Percentiles rank a stretch among this genome's conserved stretches.
These are phyloP conservation scores for Bovichtus variegatus DNA, from an alignment of 2,797 vertebrate genomes.

Conservation along the genomic window DNA sequence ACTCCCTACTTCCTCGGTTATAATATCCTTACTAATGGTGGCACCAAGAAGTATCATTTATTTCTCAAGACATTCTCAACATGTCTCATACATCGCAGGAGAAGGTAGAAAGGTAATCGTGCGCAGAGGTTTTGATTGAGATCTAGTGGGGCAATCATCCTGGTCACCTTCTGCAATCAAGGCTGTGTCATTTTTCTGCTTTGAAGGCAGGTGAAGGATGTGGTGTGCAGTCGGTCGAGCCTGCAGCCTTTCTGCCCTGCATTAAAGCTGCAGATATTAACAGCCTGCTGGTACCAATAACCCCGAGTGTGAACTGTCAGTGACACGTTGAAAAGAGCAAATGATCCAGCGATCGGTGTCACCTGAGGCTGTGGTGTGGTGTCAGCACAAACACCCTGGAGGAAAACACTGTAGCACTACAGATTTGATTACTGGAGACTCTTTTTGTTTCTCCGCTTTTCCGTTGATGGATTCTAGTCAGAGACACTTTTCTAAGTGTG, in stretches of 20 bases:
- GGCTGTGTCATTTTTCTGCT: conserved; percentile 62
- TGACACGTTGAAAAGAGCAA: conserved; percentile 62
- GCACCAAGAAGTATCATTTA: conserved; percentile 47
- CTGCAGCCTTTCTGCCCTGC: conserved; percentile 54
- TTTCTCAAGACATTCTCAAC: conserved; percentile 57
- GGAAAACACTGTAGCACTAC: conserved; percentile 28
- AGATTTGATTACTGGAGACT: conserved; percentile 32
- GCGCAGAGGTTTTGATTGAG: conserved; percentile 65
- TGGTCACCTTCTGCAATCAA: conserved; percentile 61
- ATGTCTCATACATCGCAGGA: conserved; percentile 56
- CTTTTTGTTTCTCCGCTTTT: conserved; percentile 21
- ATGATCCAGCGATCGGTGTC: conserved; percentile 59
- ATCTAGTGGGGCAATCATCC: conserved; percentile 66
- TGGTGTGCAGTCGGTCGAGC: conserved; percentile 53
- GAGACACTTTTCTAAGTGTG: conserved; percentile 49
- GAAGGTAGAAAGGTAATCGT: conserved; percentile 63
- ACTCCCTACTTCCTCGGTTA: conserved; percentile 36
- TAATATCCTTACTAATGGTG: conserved; percentile 55
- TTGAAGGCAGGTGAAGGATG: conserved; percentile 56
- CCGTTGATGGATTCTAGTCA: conserved; percentile 32
- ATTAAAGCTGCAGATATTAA: conserved; percentile 69
- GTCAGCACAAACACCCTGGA: conserved; percentile 52
- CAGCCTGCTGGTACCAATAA: conserved; percentile 62
- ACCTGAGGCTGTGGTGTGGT: conserved; percentile 52
- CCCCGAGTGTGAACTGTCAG: conserved; percentile 57